Evolutionary conservation across 2,888 invertebrate species (phyloP), one percentile per base, ranked within the genome.

Genomic region (Stenodema calcarata): DNA sequence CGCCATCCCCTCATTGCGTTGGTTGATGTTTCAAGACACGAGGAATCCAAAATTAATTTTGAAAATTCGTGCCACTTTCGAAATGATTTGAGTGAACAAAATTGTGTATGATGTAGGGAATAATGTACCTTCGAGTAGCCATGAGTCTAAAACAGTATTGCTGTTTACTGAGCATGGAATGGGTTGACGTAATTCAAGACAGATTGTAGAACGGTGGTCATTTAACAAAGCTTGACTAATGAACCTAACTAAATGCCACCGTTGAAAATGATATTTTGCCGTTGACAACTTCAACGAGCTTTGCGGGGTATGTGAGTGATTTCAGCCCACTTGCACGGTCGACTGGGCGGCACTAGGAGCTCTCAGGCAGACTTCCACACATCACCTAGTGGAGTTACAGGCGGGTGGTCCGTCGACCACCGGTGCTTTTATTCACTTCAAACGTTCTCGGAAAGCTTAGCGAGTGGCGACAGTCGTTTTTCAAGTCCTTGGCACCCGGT

Each of bases 391-490:
- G 54, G 54, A 42, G 35, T 76, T 76, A 76, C 41, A 41, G 76
- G 41, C 42, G 42, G 42, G 76, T 1, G 35, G 76, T 18, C 41
- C 76, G n/a, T n/a, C n/a, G n/a, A n/a, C n/a, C n/a, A 41, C 73
- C 73, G 73, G 73, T 73, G 73, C 73, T 73, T 76, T 41, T 42
- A 16, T 18, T 42, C 35, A 18, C 76, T 76, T 76, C 76, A 76
- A 76, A 76, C 18, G 54, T 18, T 54, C 54, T 54, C 54, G 54
- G 16, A 54, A 54, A 54, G 54, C 54, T 54, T 16, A 2, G 18
- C 14, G 54, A 54, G 18, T 54, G 18, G n/a, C 54, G 54, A 54
- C 18, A 18, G 18, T n/a, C 54, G 7, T 54, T 54, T 54, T 54
- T 54, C 54, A 54, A 54, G 54, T 54, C 54, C 54, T n/a, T n/a